Evolutionary conservation across 2,113 vertebrate genomes (phyloP), one percentile per base, ranked within the genome.

Genomic region (Ameiurus melas): DNA sequence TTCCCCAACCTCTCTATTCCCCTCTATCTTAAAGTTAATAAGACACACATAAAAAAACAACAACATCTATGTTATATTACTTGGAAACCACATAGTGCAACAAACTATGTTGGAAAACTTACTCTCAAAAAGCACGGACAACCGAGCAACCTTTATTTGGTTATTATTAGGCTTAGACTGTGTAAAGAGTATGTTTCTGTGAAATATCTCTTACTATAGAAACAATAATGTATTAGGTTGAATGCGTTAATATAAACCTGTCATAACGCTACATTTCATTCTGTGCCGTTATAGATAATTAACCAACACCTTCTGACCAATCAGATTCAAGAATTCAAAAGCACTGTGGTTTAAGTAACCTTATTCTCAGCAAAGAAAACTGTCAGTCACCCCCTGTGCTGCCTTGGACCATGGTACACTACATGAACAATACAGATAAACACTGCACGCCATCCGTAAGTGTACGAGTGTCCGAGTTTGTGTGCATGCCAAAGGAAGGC

Each of bases 381-480:
- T 19, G 30, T 36, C 83, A 55, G 39, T 47, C 60, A 75, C 33
- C 27, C 27, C 43, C 25, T 78, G 81, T 87, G 55, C 60, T 88
- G 33, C n/a, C 73, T 58, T 80, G 62, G 73, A 60, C 71, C 60
- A 84, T 43, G 33, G 16, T 51, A 79, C 83, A 70, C 55, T 39
- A 58, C 5, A 22, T 1, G 3, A 83, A 83, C 81, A 70, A 86
- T 55, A 84, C 33, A 66, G 57, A 84, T 60, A 75, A 77, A 84
- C 43, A 75, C 55, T 39, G 55, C 80, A 75, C 22, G 27, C 55
- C 57, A 83, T 25, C 0, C 33, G n/a, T 33, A 71, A 81, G 83
- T 77, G 30, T 77, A 25, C n/a, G 25, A 66, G 55, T 89, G 30
- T 88, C 27, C n/a, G 30, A 62, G 64, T 82, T 73, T 86, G 53